Percentiles rank a stretch among this genome's conserved stretches.
phyloP scores from a whole-genome alignment of 2,797 vertebrate species.

The Onychomys arenicola region DNA sequence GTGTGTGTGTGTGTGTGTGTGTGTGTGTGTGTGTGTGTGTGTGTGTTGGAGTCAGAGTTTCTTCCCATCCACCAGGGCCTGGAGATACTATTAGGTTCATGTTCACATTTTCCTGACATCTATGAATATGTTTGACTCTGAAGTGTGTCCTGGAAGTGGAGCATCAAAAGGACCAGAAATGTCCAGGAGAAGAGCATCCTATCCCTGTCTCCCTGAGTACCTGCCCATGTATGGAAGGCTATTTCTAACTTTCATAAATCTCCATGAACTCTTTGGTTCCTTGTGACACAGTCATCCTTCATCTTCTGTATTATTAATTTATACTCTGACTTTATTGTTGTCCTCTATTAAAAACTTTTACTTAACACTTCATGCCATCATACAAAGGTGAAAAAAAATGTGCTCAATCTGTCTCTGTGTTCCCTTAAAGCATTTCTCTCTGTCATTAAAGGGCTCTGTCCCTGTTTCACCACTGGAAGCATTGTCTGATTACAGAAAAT shows the following conservation, averaged over 20 bases:
- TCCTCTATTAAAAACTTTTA: not conserved
- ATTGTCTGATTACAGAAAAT: too few species aligned
- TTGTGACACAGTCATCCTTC: not conserved
- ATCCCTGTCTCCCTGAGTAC: too few species aligned
- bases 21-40: not conserved
- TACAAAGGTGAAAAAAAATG: not conserved
- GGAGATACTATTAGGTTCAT: not conserved
- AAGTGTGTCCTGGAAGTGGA: too few species aligned
- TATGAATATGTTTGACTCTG: not conserved
- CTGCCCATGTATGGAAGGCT: not conserved
- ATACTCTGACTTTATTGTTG: not conserved
- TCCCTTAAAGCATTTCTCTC: not conserved
- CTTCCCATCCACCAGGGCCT: not conserved
- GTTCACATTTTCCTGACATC: not conserved
- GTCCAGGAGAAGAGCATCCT: not conserved
- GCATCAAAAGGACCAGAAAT: not conserved
- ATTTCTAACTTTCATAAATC: not conserved
- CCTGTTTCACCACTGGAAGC: too few species aligned
- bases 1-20: too few species aligned
- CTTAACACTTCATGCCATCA: not conserved
- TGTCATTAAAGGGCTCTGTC: too few species aligned
- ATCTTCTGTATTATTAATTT: not conserved
- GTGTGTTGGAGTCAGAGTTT: not conserved
- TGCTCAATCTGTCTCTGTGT: not conserved
- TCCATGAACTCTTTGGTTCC: not conserved